These are phyloP conservation scores for Tauraco erythrolophus DNA, from an alignment of 2,113 vertebrate genomes.

Conservation along the genomic window DNA sequence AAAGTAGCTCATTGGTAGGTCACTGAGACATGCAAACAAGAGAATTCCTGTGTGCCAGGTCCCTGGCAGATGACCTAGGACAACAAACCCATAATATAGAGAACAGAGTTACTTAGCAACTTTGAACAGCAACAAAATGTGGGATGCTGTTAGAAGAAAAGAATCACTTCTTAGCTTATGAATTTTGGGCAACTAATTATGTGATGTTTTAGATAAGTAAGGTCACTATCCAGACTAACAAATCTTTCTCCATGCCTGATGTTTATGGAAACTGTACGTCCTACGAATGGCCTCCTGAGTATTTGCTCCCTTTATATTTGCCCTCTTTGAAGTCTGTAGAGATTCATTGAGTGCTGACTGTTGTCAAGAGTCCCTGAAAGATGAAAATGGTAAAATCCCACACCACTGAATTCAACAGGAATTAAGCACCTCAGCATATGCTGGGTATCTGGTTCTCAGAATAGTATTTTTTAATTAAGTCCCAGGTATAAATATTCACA, in stretches of 20 bases:
- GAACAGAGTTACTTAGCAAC: neutral
- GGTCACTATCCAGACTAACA: neutral
- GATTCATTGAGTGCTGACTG: neutral
- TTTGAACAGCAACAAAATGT: neutral
- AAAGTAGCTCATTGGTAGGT: neutral
- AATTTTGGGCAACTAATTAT: neutral
- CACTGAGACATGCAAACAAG: neutral
- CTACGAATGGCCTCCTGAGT: neutral
- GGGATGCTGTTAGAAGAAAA: neutral
- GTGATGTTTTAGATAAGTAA: neutral
- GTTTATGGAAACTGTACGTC: neutral
- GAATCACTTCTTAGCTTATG: neutral
- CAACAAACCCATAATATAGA: neutral
- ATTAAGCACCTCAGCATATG: neutral
- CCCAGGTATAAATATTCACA: neutral
- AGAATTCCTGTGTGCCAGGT: neutral
- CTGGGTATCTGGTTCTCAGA: neutral
- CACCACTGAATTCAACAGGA: neutral
- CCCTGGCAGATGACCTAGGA: neutral
- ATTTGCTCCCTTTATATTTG: neutral
- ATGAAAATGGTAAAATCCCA: neutral
- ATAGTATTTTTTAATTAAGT: neutral
- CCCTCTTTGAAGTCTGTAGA: neutral
- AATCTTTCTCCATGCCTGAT: neutral
- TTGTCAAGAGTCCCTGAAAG: neutral